Conservation (phyloP, 1,140 invertebrate species). For the Drosophila neocordata region DNA sequence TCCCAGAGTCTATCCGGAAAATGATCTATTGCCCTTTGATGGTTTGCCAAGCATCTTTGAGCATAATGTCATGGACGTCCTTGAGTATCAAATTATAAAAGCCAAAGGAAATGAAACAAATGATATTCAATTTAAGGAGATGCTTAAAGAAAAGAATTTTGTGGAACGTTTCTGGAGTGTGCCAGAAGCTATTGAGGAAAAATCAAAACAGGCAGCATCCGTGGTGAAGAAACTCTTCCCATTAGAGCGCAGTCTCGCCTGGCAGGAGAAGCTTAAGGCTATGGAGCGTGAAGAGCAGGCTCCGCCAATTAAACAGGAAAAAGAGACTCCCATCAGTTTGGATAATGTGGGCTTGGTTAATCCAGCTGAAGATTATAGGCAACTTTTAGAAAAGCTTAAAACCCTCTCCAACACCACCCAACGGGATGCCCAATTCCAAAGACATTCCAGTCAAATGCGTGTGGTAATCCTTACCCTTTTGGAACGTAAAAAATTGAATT, state of each 20-base stretch:
- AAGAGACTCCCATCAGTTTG: slow-evolving; percentile 15
- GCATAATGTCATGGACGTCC: slow-evolving; percentile 68
- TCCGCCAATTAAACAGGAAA: slow-evolving; percentile 38
- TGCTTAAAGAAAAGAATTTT: slow-evolving; percentile 51
- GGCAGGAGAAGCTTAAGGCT: slow-evolving; percentile 62
- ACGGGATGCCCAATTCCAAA: slow-evolving; percentile 56
- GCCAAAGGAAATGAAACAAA: background rate
- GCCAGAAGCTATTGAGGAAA: slow-evolving; percentile 62
- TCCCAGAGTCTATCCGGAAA: slow-evolving; percentile 46
- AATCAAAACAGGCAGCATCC: slow-evolving; percentile 59
- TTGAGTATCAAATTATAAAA: slow-evolving; percentile 56
- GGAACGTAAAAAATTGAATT: slow-evolving; percentile 50
- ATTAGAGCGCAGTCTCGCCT: slow-evolving; percentile 55
- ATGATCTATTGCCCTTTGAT: slow-evolving; percentile 71
- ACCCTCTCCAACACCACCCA: slow-evolving; percentile 47
- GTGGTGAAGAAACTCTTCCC: slow-evolving; percentile 67
- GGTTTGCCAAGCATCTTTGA: slow-evolving; percentile 66
- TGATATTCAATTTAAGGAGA: slow-evolving; percentile 27
- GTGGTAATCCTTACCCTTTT: slow-evolving; percentile 59
- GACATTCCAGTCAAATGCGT: slow-evolving; percentile 59
- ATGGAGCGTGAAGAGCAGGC: slow-evolving; percentile 41
- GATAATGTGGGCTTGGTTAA: slow-evolving; percentile 50
- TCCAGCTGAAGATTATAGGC: slow-evolving; percentile 55
- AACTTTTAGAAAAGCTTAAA: slow-evolving; percentile 48
- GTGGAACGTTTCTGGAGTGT: slow-evolving; percentile 67